Evolutionary conservation across 2,888 invertebrate genomes (phyloP).

Genomic region (Melieria omissa): DNA sequence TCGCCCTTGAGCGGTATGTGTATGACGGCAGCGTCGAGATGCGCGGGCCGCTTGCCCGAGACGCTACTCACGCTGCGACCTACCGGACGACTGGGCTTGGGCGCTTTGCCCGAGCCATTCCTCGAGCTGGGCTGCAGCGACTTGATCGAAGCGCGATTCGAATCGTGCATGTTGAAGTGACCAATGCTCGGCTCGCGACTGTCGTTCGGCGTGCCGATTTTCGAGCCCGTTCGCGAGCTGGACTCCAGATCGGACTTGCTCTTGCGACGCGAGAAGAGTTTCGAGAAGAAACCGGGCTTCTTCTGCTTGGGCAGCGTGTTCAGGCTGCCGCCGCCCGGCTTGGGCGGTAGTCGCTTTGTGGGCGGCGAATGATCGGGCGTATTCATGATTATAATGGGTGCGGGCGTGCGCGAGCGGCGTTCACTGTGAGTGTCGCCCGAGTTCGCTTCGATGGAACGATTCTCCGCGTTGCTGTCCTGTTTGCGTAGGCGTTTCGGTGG

Average conservation of each 20-base stretch:
- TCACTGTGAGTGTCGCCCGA: constrained; percentile 33
- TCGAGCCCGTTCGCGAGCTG: constrained; percentile 49
- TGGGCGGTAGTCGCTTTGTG: constrained; percentile 70
- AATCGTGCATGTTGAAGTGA: constrained; percentile 58
- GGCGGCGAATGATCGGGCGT: constrained; percentile 67
- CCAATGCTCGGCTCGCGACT: constrained; percentile 62
- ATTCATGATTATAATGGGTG: constrained; percentile 63
- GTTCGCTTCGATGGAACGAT: constrained; percentile 58
- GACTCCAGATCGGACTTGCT: constrained; percentile 68
- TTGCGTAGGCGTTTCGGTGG: constrained; percentile 83
- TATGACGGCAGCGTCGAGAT: constrained; percentile 72
- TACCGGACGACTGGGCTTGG: constrained; percentile 68
- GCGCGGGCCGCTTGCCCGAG: constrained; percentile 71
- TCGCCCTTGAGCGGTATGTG: constrained; percentile 77
- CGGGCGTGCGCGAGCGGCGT: constrained; percentile 50
- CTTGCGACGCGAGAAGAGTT: constrained; percentile 71
- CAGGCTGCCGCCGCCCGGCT: constrained; percentile 56
- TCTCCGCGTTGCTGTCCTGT: constrained; percentile 64
- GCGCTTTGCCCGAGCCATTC: constrained; percentile 43
- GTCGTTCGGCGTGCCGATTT: constrained; percentile 48
- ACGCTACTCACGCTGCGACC: constrained; percentile 73
- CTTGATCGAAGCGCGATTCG: constrained; percentile 59
- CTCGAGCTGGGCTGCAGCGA: constrained; percentile 53
- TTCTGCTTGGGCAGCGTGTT: constrained; percentile 70
- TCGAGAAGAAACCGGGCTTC: constrained; percentile 74